Base-by-base conservation (phyloP, 1,140 invertebrate genomes). In the Thaumatotibia leucotreta region DNA sequence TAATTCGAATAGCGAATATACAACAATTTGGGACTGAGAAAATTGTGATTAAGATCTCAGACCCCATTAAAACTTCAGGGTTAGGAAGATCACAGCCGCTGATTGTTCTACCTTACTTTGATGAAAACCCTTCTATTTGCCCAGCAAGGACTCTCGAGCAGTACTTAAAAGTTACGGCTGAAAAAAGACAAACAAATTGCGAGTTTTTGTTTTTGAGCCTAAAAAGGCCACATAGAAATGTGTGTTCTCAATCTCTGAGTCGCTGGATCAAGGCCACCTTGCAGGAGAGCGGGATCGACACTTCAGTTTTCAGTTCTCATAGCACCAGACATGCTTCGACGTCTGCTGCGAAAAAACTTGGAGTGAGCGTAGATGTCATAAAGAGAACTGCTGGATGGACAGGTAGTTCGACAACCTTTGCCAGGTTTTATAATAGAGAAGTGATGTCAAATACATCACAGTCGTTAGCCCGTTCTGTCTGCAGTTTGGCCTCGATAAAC, bases 361-460 rank as follows among this genome's bases (percentile, higher is more conserved):
- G 76, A 11, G 45, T 78, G 1, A 65, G 66, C 50, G n/a, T 78
- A 2, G 68, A 75, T 5, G 0, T 69, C 4, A 80, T 80, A 4
- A 68, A 63, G n/a, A 72, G 66, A 17, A 73, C 76, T n/a, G 76
- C 76, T 0, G 74, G 79, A 10, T 78, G 74, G 74, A 62, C 68
- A 9, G 29, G 52, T 20, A 31, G 10, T 2, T 77, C 73, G 2
- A 11, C 63, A 9, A 63, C 68, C 3, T 77, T 77, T 50, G 69
- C 61, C 8, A 63, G 45, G 11, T 75, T 77, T 33, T 77, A 77
- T 66, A 75, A 77, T 49, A 72, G 72, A 35, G 64, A 64, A 14
- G 14, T 64, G 4, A 11, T 4, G 2, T 14, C 23, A 1, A 24
- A 64, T 17, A n/a, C 24, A 11, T 31, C 24, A 6, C 24, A 61